Conservation (phyloP, 2,888 invertebrate genomes). For the Malthinus seriepunctatus region DNA sequence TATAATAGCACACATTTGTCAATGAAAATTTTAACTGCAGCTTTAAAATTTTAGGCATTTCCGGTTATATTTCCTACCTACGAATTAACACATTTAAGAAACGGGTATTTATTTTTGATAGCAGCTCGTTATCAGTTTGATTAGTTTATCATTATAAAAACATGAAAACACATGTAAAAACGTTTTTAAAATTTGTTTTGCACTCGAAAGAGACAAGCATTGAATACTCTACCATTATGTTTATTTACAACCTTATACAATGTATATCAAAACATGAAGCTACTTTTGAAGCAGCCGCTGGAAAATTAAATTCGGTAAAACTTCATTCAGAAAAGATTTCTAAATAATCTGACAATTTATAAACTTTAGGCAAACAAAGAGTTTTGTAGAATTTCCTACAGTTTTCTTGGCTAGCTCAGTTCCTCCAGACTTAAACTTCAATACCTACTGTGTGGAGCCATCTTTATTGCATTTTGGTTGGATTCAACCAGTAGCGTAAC, state of each 20-base stretch:
- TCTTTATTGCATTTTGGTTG: too few relatives aligned
- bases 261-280: slow-evolving; percentile 9
- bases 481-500: too few relatives aligned
- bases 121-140: slow-evolving; percentile 44
- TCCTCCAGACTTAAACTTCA: too few relatives aligned
- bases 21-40: neutral
- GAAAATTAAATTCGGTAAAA: neutral
- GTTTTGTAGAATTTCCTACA: too few relatives aligned
- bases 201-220: slow-evolving; percentile 19
- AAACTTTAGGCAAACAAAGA: too few relatives aligned
- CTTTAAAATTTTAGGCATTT: slow-evolving; percentile 6
- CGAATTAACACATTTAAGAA: slow-evolving; percentile 7
- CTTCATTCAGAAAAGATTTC: neutral
- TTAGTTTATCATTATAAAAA: slow-evolving; percentile 52
- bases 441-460: too few relatives aligned
- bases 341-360: too few relatives aligned
- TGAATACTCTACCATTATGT: slow-evolving; percentile 13
- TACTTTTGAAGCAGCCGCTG: neutral
- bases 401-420: too few relatives aligned
- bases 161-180: slow-evolving; percentile 53
- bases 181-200: slow-evolving; percentile 35
- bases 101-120: slow-evolving; percentile 30
- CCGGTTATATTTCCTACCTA: slow-evolving; percentile 2
- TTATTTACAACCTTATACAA: slow-evolving; percentile 23
- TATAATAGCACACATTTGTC: neutral